A percentile compares a stretch with the other conserved stretches of the same genome.
Evolutionary conservation across 2,113 vertebrate species (phyloP).

Genomic region (Phyllopteryx taeniolatus): DNA sequence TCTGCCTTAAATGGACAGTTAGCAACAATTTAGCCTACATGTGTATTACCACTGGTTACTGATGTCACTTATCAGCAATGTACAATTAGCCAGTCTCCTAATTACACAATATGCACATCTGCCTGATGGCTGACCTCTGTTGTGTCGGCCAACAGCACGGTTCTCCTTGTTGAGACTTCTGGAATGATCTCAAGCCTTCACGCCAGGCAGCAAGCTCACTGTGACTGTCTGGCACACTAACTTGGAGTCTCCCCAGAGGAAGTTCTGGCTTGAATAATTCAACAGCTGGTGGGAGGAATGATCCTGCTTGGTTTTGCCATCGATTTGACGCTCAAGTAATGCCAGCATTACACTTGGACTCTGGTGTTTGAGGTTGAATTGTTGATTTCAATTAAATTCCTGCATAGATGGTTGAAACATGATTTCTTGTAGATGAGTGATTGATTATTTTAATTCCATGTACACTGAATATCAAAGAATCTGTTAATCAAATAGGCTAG

Average conservation of each 20-base stretch:
- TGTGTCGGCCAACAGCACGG: slow-evolving; percentile 11
- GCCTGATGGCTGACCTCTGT: slow-evolving; percentile 24
- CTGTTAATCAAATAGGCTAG: neutral
- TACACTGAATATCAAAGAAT: neutral
- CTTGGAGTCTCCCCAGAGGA: slow-evolving; percentile 55
- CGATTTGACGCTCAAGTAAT: slow-evolving; percentile 43
- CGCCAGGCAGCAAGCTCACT: slow-evolving; percentile 27
- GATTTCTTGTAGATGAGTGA: neutral
- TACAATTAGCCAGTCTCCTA: slow-evolving; percentile 6
- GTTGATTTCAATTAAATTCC: slow-evolving; percentile 10
- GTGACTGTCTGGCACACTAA: slow-evolving; percentile 42
- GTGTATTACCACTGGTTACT: neutral
- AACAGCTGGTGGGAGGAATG: slow-evolving; percentile 65
- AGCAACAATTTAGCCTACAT: neutral
- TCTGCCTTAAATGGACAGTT: neutral
- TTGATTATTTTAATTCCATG: neutral
- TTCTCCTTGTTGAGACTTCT: slow-evolving; percentile 32
- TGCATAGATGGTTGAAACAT: neutral
- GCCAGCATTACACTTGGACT: slow-evolving; percentile 32
- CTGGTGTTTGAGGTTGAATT: slow-evolving; percentile 22
- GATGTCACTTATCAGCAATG: slow-evolving; percentile 1
- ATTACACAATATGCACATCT: slow-evolving; percentile 11
- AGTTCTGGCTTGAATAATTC: slow-evolving; percentile 64
- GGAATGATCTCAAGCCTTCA: slow-evolving; percentile 36
- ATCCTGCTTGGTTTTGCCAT: slow-evolving; percentile 53